phyloP scores from a whole-genome alignment of 2,113 vertebrate species.

The Platichthys stellatus region DNA sequence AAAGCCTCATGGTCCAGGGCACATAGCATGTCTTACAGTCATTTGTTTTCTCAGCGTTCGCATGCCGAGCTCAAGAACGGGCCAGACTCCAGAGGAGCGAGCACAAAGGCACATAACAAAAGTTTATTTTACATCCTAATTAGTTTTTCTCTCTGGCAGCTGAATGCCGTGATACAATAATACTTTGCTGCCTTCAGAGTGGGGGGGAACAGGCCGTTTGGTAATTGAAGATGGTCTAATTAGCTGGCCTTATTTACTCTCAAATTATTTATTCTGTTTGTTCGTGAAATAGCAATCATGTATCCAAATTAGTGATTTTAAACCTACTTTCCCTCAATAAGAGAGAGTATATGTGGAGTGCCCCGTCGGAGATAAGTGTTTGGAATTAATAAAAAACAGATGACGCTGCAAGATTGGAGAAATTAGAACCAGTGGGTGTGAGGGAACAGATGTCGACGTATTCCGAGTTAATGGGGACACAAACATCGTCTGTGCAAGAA shows the following conservation, averaged over 20 bases:
- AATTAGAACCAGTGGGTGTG: slow-evolving; percentile 20
- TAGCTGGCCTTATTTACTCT: slow-evolving; percentile 40
- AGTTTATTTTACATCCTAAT: slow-evolving; percentile 57
- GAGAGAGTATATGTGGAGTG: slow-evolving; percentile 21
- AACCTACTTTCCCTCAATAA: slow-evolving; percentile 30
- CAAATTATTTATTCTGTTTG: slow-evolving; percentile 19
- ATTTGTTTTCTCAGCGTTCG: slow-evolving; percentile 46
- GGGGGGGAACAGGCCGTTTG: slow-evolving; percentile 21
- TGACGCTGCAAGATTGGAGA: slow-evolving; percentile 12
- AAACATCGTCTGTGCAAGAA: not conserved
- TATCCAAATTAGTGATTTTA: slow-evolving; percentile 38
- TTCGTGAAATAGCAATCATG: slow-evolving; percentile 37
- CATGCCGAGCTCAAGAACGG: slow-evolving; percentile 36
- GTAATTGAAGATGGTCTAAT: slow-evolving; percentile 57
- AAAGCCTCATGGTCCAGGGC: slow-evolving; percentile 51
- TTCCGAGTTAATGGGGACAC: slow-evolving; percentile 11
- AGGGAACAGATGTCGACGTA: slow-evolving; percentile 19
- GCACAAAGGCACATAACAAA: slow-evolving; percentile 50
- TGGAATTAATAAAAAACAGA: slow-evolving; percentile 45
- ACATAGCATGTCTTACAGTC: slow-evolving; percentile 37
- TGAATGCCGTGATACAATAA: slow-evolving; percentile 43
- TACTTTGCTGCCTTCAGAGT: slow-evolving; percentile 28
- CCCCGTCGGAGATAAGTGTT: slow-evolving; percentile 15
- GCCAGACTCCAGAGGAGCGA: slow-evolving; percentile 42
- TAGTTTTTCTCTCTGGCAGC: slow-evolving; percentile 61